Evolutionary conservation across 2,113 vertebrate species (phyloP).

Genomic region (Hypanus sabinus): DNA sequence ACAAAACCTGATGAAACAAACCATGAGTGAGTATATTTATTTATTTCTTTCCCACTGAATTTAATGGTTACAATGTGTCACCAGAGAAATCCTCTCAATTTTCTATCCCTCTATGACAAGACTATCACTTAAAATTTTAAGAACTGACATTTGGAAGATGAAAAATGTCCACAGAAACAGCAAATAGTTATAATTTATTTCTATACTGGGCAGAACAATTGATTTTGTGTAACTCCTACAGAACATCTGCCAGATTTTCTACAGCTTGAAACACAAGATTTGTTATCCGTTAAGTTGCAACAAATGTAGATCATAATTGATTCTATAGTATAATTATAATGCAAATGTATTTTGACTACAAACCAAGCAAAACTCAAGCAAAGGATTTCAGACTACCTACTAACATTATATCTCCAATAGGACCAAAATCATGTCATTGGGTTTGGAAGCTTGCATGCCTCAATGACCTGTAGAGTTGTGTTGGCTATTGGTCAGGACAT

Average conservation of each 20-base stretch:
- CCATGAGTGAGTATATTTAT: not conserved
- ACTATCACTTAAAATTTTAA: not conserved
- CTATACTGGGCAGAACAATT: not conserved
- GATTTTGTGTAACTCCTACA: not conserved
- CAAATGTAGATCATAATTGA: not conserved
- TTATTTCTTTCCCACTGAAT: not conserved
- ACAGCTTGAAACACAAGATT: not conserved
- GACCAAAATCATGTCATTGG: no score
- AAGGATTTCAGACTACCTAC: no score
- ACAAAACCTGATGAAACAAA: constrained; percentile 1
- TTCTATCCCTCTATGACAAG: not conserved
- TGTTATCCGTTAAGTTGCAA: not conserved
- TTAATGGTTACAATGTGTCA: not conserved
- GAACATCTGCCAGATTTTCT: not conserved
- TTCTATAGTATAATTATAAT: not conserved
- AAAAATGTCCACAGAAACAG: not conserved
- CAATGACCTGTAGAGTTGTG: no score
- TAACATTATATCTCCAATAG: no score
- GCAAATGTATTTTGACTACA: not conserved
- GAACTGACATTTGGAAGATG: not conserved
- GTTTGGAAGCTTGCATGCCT: no score
- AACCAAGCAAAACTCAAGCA: not conserved
- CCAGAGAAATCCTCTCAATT: not conserved
- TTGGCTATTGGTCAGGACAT: no score
- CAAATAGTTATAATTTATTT: not conserved